Conservation (phyloP, 2,113 vertebrate species). For the Salvelinus namaycush region DNA sequence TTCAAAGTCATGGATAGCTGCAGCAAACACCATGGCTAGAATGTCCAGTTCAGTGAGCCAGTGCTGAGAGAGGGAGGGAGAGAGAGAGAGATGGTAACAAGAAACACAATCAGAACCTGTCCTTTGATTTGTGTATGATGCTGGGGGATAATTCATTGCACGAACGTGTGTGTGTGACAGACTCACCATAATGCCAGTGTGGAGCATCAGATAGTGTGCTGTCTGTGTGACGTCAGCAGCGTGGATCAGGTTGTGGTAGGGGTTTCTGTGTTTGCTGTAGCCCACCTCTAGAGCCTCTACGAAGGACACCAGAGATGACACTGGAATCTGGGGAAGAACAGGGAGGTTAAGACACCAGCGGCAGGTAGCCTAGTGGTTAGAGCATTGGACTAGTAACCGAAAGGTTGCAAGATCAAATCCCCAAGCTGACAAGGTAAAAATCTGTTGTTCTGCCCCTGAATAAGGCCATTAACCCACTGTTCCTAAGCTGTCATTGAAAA, state of each 20-base stretch:
- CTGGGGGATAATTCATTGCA: slow-evolving; percentile 48
- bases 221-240: slow-evolving; percentile 98
- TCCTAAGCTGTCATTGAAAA: too few relatives aligned
- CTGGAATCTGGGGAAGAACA: slow-evolving; percentile 81
- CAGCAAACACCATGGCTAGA: slow-evolving; percentile 96
- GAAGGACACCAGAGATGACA: slow-evolving; percentile 90
- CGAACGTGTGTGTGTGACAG: slow-evolving; percentile 63
- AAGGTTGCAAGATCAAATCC: too few relatives aligned
- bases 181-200: slow-evolving; percentile 94
- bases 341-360: not conserved
- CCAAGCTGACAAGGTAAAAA: too few relatives aligned
- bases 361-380: too few relatives aligned
- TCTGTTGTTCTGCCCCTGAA: too few relatives aligned
- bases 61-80: slow-evolving; percentile 78
- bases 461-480: too few relatives aligned
- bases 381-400: too few relatives aligned
- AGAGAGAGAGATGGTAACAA: slow-evolving; percentile 38
- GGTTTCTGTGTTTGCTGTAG: slow-evolving; percentile 98
- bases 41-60: slow-evolving; percentile 99
- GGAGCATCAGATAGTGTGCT: slow-evolving; percentile 96
- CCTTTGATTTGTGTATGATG: slow-evolving; percentile 76
- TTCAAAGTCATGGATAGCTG: slow-evolving; percentile 96
- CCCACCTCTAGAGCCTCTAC: slow-evolving; percentile 94
- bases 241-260: slow-evolving; percentile 96
- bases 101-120: not conserved